phyloP scores from a whole-genome alignment of 2,888 invertebrate species.

The Saturnia japonica region DNA sequence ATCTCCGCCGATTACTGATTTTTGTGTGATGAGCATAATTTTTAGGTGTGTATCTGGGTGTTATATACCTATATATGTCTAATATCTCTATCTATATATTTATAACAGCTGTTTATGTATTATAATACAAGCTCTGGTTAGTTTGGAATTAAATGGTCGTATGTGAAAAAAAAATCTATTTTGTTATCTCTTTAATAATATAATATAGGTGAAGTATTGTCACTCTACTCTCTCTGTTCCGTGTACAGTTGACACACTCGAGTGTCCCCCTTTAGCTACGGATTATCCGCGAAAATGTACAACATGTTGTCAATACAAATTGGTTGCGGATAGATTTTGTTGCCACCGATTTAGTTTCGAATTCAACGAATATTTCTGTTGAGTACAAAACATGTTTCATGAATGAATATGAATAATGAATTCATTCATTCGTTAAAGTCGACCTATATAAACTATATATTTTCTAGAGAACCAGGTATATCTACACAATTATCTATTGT shows the following conservation, averaged over 20 bases:
- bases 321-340: constrained; percentile 48
- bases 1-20: no score
- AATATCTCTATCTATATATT: no score
- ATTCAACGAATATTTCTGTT: not conserved
- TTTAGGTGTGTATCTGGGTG: no score
- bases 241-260: constrained; percentile 52
- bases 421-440: no score
- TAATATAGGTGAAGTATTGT: constrained; percentile 32
- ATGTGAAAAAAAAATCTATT: no score
- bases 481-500: not conserved
- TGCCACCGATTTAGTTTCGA: constrained; percentile 39
- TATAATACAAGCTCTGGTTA: no score
- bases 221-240: constrained; percentile 43
- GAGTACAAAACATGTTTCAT: not conserved
- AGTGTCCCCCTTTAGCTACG: constrained; percentile 68
- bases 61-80: no score
- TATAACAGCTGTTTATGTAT: no score
- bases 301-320: constrained; percentile 70
- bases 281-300: constrained; percentile 76
- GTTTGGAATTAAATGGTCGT: no score
- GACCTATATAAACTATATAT: no score
- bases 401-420: no score
- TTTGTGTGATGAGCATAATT: no score
- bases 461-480: not conserved
- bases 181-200: not conserved